These are phyloP conservation scores for Octopus bimaculoides DNA, from an alignment of 1,140 invertebrate genomes.

Conservation along the genomic window DNA sequence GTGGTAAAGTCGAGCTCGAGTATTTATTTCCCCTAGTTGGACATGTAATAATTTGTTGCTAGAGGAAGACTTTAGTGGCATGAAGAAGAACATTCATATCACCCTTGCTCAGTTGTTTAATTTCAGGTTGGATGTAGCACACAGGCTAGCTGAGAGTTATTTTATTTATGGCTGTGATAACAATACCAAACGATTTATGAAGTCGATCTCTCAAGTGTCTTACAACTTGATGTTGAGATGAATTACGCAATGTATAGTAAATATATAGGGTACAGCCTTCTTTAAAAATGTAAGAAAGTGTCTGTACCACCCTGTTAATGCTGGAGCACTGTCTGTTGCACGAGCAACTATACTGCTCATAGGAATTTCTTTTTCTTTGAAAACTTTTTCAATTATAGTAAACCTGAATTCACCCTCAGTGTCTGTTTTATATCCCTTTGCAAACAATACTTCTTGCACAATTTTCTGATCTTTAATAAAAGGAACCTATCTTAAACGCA, in stretches of 20 bases:
- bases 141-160: too few species aligned
- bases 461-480: not conserved
- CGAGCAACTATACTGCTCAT: not conserved
- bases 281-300: not conserved
- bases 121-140: too few species aligned
- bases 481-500: not conserved
- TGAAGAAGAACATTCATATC: too few species aligned
- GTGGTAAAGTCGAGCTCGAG: too few species aligned
- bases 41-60: too few species aligned
- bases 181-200: not conserved
- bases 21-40: too few species aligned
- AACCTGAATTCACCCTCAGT: not conserved
- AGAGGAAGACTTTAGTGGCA: too few species aligned
- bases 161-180: not conserved
- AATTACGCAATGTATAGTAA: not conserved
- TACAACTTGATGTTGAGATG: not conserved
- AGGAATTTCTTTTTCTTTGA: not conserved
- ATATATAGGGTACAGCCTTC: not conserved
- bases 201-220: not conserved
- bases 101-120: too few species aligned
- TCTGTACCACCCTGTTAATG: not conserved
- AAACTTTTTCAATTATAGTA: not conserved
- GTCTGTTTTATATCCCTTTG: not conserved
- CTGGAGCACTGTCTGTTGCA: not conserved
- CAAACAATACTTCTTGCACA: not conserved